Evolutionary conservation across 2,113 vertebrate species (phyloP).

Genomic region (Trochalopteron elliotii): DNA sequence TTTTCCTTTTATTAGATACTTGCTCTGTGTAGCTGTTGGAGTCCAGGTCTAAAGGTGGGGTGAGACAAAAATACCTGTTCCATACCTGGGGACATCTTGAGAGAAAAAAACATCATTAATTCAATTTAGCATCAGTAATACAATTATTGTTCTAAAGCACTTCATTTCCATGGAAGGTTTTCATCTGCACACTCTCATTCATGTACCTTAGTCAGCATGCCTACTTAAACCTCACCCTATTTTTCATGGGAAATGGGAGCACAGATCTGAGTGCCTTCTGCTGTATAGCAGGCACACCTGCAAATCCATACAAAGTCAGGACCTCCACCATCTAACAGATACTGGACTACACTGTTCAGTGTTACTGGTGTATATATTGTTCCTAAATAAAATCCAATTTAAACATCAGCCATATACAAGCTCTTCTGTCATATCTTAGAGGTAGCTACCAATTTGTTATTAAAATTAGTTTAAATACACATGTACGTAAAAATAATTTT

Average conservation of each 20-base stretch:
- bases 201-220: not conserved
- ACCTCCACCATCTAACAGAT: not conserved
- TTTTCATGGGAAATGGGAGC: not conserved
- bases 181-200: not conserved
- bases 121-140: not conserved
- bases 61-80: not conserved
- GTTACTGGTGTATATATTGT: not conserved
- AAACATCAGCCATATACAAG: not conserved
- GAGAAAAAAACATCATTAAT: not conserved
- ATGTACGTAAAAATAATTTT: not conserved
- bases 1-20: not conserved
- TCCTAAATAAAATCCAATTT: not conserved
- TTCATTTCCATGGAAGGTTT: not conserved
- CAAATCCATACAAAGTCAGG: not conserved
- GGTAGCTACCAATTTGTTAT: not conserved
- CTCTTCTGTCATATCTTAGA: not conserved
- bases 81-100: not conserved
- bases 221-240: not conserved
- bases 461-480: not conserved
- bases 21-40: not conserved
- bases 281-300: not conserved
- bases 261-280: not conserved
- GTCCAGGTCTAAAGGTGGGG: not conserved
- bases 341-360: not conserved
- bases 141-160: not conserved